Evolutionary conservation across 1,140 invertebrate species (phyloP).

Genomic region (Polyergus mexicanus): DNA sequence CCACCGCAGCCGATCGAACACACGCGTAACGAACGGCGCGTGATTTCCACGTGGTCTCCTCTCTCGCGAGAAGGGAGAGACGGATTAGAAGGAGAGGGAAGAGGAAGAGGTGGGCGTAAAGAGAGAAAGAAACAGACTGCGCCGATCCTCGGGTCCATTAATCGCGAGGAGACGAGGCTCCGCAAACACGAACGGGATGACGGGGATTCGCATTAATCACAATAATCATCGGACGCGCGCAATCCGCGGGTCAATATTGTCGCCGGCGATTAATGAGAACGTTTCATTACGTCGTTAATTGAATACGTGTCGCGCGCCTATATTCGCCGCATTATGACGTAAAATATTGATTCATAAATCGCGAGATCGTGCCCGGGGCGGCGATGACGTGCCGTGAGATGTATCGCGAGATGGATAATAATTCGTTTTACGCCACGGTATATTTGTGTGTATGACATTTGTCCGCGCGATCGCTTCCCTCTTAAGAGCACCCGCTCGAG

Average conservation of each 20-base stretch:
- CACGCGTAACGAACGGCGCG: constrained; percentile 28
- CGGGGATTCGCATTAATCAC: constrained; percentile 61
- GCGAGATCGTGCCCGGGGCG: constrained; percentile 15
- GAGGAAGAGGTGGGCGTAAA: constrained; percentile 8
- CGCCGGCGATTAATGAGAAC: constrained; percentile 48
- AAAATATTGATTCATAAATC: constrained; percentile 52
- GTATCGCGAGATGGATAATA: constrained; percentile 19
- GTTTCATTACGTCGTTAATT: constrained; percentile 20
- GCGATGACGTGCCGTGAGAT: not conserved
- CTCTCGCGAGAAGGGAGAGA: constrained; percentile 32
- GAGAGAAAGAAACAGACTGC: constrained; percentile 47
- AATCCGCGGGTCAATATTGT: not conserved
- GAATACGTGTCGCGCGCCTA: not conserved
- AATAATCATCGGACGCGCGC: constrained; percentile 31
- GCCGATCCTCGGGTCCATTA: constrained; percentile 66
- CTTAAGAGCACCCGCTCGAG: constrained; percentile 71
- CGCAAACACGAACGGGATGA: constrained; percentile 24
- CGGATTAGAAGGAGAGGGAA: not conserved
- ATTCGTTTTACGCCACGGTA: not conserved
- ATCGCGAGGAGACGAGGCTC: constrained; percentile 24
- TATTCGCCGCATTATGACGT: constrained; percentile 14
- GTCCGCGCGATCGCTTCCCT: constrained; percentile 52
- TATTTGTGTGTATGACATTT: not conserved
- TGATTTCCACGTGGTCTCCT: constrained; percentile 63
- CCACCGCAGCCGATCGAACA: constrained; percentile 2